Percentiles rank a stretch among this genome's conserved stretches.
These are phyloP conservation scores for Sorex maritimensis DNA, from an alignment of 2,797 vertebrate genomes.

Conservation along the genomic window DNA sequence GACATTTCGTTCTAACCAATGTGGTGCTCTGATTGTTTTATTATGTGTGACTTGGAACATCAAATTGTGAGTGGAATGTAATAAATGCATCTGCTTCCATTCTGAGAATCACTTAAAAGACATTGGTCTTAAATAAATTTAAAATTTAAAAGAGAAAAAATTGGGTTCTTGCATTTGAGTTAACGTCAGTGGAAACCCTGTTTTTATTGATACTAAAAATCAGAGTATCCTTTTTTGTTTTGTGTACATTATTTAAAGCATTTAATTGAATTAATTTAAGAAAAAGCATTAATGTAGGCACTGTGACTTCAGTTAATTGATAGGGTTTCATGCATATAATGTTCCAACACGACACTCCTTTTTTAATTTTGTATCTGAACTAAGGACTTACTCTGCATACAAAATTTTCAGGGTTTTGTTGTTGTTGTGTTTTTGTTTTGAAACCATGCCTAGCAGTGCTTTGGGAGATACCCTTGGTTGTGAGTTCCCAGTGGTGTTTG, in stretches of 20 bases:
- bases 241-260: background rate
- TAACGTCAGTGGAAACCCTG: background rate
- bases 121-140: slow-evolving; percentile 45
- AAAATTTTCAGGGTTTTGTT: too few species aligned
- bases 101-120: slow-evolving; percentile 54
- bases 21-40: background rate
- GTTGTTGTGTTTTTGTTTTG: too few species aligned
- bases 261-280: too few species aligned
- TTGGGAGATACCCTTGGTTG: too few species aligned
- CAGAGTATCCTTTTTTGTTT: slow-evolving; percentile 2
- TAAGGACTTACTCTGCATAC: too few species aligned
- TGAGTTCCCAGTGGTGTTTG: too few species aligned
- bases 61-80: slow-evolving; percentile 28
- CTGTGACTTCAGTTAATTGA: too few species aligned
- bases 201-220: slow-evolving; percentile 24
- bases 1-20: background rate
- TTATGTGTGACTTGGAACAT: background rate
- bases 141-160: slow-evolving; percentile 23
- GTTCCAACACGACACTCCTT: too few species aligned
- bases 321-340: too few species aligned
- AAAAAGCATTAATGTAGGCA: too few species aligned
- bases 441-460: too few species aligned
- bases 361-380: too few species aligned
- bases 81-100: slow-evolving; percentile 14
- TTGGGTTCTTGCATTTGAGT: background rate